Evolutionary conservation across 2,797 vertebrate genomes (phyloP).

Genomic region (Sebastes iracundus): DNA sequence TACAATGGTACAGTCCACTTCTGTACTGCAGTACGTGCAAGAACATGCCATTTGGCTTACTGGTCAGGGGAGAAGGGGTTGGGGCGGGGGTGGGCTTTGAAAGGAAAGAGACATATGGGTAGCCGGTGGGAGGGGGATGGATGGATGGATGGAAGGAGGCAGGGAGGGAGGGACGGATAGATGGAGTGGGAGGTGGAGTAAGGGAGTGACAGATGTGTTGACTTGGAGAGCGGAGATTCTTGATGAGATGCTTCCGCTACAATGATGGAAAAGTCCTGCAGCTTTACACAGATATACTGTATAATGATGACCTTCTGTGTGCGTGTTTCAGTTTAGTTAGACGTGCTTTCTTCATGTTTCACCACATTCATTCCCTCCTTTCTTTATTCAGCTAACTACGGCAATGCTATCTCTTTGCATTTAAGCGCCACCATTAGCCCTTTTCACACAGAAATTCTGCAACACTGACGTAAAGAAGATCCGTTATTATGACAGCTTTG

Average conservation of each 20-base stretch:
- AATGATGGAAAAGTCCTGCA: constrained; percentile 15
- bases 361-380: background rate
- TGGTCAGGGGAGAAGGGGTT: background rate
- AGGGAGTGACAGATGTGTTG: constrained; percentile 67
- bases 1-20: constrained; percentile 59
- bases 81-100: constrained; percentile 2
- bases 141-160: background rate
- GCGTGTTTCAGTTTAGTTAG: background rate
- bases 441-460: no score
- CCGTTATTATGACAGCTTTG: background rate
- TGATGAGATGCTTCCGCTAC: constrained; percentile 30
- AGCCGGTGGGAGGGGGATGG: constrained; percentile 43
- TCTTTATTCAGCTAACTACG: background rate
- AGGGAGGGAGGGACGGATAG: constrained; percentile 2
- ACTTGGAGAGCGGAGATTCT: constrained; percentile 43
- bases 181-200: constrained; percentile 32
- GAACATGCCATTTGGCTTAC: constrained; percentile 44
- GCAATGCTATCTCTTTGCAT: background rate
- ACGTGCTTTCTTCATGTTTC: background rate
- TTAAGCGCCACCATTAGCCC: no score
- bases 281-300: background rate
- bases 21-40: background rate
- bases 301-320: no score
- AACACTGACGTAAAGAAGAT: background rate
- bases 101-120: constrained; percentile 58